Evolutionary conservation across 2,113 vertebrate genomes (phyloP).

Genomic region (Bufo gargarizans): DNA sequence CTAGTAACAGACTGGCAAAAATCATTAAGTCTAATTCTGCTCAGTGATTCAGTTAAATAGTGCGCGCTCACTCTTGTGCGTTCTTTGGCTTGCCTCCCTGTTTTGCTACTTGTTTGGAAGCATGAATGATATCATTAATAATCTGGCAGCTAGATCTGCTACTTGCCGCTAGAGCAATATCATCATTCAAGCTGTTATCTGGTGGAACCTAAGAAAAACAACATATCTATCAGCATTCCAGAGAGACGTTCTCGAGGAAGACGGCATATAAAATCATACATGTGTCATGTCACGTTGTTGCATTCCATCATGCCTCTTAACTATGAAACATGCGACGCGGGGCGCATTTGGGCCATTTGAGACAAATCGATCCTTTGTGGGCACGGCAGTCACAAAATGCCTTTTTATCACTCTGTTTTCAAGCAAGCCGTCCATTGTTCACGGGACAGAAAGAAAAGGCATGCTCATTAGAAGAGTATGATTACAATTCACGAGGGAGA

Average conservation of each 20-base stretch:
- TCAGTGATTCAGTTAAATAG: constrained; percentile 50
- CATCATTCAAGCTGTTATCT: constrained; percentile 58
- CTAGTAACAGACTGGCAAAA: constrained; percentile 36
- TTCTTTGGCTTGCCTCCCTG: constrained; percentile 54
- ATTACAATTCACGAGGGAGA: constrained; percentile 10
- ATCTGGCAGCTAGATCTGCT: constrained; percentile 52
- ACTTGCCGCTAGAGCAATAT: constrained; percentile 42
- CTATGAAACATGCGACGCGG: background rate
- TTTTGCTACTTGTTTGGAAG: constrained; percentile 59
- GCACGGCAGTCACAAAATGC: background rate
- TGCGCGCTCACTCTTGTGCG: constrained; percentile 46
- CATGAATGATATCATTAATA: constrained; percentile 59
- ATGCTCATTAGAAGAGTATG: background rate
- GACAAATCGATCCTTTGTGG: constrained; percentile 33
- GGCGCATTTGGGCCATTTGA: constrained; percentile 2
- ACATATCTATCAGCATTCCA: constrained; percentile 15
- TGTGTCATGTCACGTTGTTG: constrained; percentile 26
- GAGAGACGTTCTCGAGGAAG: background rate
- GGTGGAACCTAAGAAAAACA: constrained; percentile 25
- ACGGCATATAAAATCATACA: constrained; percentile 38
- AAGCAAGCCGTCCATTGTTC: constrained; percentile 2
- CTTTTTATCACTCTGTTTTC: constrained; percentile 30
- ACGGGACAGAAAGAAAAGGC: constrained; percentile 3
- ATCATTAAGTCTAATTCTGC: constrained; percentile 45
- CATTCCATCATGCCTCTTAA: constrained; percentile 38